Evolutionary conservation across 2,113 vertebrate species (phyloP).

Genomic region (Tiliqua scincoides): DNA sequence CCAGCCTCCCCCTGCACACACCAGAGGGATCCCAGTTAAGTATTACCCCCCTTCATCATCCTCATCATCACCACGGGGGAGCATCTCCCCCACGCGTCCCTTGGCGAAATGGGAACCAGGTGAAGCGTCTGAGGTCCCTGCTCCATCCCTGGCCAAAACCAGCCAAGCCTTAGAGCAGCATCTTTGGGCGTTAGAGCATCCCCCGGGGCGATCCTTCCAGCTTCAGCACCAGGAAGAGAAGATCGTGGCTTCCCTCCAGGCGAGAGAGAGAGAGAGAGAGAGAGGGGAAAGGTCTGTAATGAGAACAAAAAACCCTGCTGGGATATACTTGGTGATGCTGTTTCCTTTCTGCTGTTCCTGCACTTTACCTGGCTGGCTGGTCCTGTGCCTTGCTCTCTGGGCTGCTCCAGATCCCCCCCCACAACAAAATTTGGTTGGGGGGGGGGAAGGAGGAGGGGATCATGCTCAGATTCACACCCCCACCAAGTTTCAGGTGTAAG

Average conservation of each 20-base stretch:
- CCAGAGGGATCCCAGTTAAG: slow-evolving; percentile 45
- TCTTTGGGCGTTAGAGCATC: not conserved
- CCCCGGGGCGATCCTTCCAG: too few species aligned
- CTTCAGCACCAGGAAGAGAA: slow-evolving; percentile 50
- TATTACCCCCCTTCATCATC: not conserved
- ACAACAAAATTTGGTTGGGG: not conserved
- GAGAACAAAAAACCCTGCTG: too few species aligned
- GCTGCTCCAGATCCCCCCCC: not conserved
- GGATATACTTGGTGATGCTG: too few species aligned
- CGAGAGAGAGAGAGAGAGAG: slow-evolving; percentile 49
- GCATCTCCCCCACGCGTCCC: slow-evolving; percentile 29
- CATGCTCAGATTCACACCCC: too few species aligned
- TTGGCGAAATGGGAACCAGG: slow-evolving; percentile 50
- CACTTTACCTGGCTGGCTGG: slow-evolving; percentile 34
- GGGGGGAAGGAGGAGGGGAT: too few species aligned
- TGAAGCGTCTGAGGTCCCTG: slow-evolving; percentile 43
- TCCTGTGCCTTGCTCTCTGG: too few species aligned
- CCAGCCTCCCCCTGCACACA: slow-evolving; percentile 67
- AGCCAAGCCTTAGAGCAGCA: not conserved
- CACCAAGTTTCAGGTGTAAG: too few species aligned
- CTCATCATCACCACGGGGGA: not conserved
- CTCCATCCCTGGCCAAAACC: not conserved
- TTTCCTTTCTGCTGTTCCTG: not conserved
- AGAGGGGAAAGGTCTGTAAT: slow-evolving; percentile 70
- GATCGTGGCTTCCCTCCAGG: slow-evolving; percentile 22